Base-by-base conservation (phyloP, 1,140 invertebrate species). In the Himalopsyche phryganea region DNA sequence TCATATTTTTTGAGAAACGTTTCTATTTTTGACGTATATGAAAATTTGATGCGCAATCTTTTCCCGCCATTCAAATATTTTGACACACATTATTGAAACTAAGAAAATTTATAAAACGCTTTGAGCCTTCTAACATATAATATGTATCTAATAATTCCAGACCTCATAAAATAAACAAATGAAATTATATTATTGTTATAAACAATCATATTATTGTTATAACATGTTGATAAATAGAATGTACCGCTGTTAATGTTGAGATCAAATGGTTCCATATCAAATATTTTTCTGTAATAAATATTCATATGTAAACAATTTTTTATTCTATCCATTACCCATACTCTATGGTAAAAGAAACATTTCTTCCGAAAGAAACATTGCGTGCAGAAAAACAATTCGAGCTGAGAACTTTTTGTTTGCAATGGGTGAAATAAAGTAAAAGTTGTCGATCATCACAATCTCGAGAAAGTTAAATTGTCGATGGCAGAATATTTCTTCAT, bases 211-310 rank as follows among this genome's bases (percentile, higher is more conserved):
- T 53, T 52, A 50, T 48, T 49, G 40, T 48, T 55, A 50, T 62
- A 55, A 63, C 59, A 52, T 63, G 61, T 63, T 63, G 61, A 63
- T 41, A 44, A 46, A 54, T 56, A 57, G 46, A 50, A 50, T 50
- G 32, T 51, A 36, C 50, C 49, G 15, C 45, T 60, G 57, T 60
- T 56, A 54, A 17, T 32, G n/a, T 23, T 60, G 48, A 52, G 44
- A 35, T 50, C 36, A 63, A 55, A 60, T 60, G 57, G 49, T 59
- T 63, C 61, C 61, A 63, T 63, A 63, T 63, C 61, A 63, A 60
- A 60, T 63, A 63, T 63, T 63, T 62, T 63, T 63, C 57, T 49
- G 57, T 59, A 63, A 63, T 63, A 63, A 63, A 63, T 56, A 63
- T 59, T 63, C 54, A 50, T 38, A 57, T 40, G 18, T 49, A 58